Conservation (phyloP, 2,797 vertebrate genomes). For the Clarias pachynema region DNA sequence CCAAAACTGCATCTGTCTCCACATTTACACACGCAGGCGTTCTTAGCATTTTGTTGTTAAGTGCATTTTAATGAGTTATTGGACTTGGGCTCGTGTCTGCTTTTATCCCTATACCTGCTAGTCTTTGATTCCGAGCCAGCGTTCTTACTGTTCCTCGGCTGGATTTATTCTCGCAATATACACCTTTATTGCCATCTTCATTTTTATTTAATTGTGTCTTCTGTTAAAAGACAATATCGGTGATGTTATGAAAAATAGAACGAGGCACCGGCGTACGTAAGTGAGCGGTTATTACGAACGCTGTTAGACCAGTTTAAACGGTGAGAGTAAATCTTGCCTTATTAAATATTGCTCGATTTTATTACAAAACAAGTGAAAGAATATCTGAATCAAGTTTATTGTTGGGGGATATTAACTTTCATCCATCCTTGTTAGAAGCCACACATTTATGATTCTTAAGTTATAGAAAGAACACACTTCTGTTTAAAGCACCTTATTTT, state of each 20-base stretch:
- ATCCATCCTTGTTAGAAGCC: neutral
- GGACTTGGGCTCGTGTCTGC: neutral
- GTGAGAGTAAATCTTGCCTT: neutral
- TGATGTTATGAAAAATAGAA: conserved; percentile 14
- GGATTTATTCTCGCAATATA: conserved; percentile 11
- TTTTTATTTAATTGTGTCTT: conserved; percentile 34
- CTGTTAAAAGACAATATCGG: neutral
- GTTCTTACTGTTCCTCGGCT: neutral
- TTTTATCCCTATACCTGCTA: neutral
- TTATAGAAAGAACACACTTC: no score
- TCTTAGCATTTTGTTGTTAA: neutral
- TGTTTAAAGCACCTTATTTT: neutral
- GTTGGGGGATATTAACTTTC: neutral
- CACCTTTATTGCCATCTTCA: conserved; percentile 11
- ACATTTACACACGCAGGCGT: neutral
- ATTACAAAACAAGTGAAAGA: neutral
- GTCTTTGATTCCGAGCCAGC: neutral
- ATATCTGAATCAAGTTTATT: neutral
- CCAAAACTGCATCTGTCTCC: neutral
- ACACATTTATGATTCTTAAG: neutral
- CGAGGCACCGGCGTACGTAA: neutral
- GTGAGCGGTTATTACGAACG: neutral
- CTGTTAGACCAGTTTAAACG: neutral
- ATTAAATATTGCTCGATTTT: neutral
- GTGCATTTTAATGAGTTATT: conserved; percentile 2